Base-by-base conservation (phyloP, 2,888 invertebrate species). In the Pasiphila rectangulata region DNA sequence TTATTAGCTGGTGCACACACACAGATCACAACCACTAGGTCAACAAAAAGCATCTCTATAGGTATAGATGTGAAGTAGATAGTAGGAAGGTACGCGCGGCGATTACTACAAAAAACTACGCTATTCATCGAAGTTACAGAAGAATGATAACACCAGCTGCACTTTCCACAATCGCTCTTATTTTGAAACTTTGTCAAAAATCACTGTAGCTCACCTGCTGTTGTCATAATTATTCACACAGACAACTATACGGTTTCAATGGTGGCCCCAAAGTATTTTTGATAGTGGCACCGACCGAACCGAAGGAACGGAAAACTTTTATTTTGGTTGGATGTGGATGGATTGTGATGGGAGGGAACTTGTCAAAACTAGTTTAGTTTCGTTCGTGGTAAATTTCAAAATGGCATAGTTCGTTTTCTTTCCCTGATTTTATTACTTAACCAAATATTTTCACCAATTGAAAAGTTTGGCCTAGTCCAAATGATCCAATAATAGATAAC, bases 301-400 rank as follows among this genome's bases (percentile, higher is more conserved):
- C 10, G 7, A 7, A 21, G 3, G 9, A 36, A 41, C 35, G 37
- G 54, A 45, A 39, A 47, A 46, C 53, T 54, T 34, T 54, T 46
- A 35, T 37, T 40, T 35, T 40, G 38, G 40, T 40, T 30, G n/a
- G n/a, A n/a, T n/a, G n/a, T 32, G 24, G 24, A 17, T 15, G 13
- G 12, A 20, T 16, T 35, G 32, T 41, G 32, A 35, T 24, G 39
- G 41, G 35, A 27, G 32, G n/a, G 15, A 24, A 57, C 59, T 56
- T 47, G 56, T 61, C 56, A 42, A 46, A 49, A 59, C 59, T 57
- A 46, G 59, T 57, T 55, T 46, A n/a, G n/a, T n/a, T 41, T 40
- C n/a, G 17, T 9, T 38, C 43, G 49, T 51, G 50, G 50, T 51
- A 48, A 42, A 41, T 39, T 51, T 48, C 30, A 39, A 50, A 45